These are phyloP conservation scores for Spilogale gracilis DNA, from an alignment of 2,113 vertebrate species.

Conservation along the genomic window DNA sequence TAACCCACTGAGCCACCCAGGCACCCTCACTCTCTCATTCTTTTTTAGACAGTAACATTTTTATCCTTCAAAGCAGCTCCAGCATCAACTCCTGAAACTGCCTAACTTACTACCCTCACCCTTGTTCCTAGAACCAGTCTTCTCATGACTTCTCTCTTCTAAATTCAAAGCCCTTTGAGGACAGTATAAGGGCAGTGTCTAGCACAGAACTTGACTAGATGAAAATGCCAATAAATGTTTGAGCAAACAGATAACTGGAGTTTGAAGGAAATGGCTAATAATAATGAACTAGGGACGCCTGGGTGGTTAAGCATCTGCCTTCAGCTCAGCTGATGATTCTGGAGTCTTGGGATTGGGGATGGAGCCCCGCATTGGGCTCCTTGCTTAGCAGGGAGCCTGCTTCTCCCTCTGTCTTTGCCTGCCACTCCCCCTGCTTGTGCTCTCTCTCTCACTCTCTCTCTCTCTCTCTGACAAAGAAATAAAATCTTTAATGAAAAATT, in stretches of 20 bases:
- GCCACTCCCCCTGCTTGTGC: not conserved
- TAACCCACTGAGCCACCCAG: too few relatives aligned
- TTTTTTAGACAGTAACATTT: not conserved
- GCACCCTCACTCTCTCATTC: not conserved
- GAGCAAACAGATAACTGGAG: not conserved
- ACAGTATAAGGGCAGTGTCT: not conserved
- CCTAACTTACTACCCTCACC: not conserved
- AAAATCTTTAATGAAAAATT: not conserved
- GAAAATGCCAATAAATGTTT: not conserved
- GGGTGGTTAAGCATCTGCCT: not conserved
- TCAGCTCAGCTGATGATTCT: not conserved
- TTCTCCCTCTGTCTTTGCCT: not conserved
- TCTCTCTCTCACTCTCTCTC: not conserved
- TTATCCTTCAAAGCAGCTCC: not conserved
- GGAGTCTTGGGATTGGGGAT: not conserved
- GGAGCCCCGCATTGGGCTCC: not conserved
- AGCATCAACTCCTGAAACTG: not conserved
- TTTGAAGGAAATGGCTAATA: conserved; percentile 10
- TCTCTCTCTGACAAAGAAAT: not conserved
- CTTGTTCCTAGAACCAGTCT: not conserved
- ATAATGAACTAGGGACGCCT: not conserved
- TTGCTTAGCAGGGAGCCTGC: not conserved
- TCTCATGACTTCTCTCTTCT: not conserved
- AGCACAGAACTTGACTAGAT: not conserved
- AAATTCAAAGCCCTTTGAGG: not conserved